Evolutionary conservation across 2,797 vertebrate species (phyloP).

Genomic region (Benthosema pterotum): DNA sequence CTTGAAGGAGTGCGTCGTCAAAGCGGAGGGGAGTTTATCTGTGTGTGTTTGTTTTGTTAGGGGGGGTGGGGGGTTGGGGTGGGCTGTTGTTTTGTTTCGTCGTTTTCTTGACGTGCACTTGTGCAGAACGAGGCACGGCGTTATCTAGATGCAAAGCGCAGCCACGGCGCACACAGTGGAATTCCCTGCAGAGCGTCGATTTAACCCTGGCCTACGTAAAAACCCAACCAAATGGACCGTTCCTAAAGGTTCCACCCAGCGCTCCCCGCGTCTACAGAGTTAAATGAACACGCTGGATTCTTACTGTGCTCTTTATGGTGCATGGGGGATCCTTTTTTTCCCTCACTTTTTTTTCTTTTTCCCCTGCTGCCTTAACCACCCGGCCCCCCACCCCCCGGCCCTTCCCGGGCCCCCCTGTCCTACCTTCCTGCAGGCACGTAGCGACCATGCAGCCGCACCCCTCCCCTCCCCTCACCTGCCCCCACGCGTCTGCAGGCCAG

Average conservation of each 20-base stretch:
- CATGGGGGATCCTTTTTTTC: conserved; percentile 41
- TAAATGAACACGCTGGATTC: too few species aligned
- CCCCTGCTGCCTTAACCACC: neutral
- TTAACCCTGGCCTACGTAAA: too few species aligned
- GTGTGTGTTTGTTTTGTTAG: conserved; percentile 33
- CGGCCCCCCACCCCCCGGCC: conserved; percentile 9
- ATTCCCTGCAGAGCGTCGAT: too few species aligned
- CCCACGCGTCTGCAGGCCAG: conserved; percentile 28
- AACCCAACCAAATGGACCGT: too few species aligned
- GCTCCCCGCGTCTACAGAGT: too few species aligned
- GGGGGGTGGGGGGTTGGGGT: neutral
- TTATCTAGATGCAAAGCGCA: conserved; percentile 47
- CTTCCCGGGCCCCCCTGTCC: conserved; percentile 32
- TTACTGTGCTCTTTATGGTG: conserved; percentile 14
- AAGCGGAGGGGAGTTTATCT: conserved; percentile 49
- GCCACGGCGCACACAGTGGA: too few species aligned
- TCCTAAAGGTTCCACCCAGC: too few species aligned
- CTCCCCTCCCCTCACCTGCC: conserved; percentile 44
- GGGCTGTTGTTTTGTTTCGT: conserved; percentile 28
- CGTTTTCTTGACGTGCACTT: conserved; percentile 42
- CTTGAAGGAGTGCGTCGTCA: conserved; percentile 25
- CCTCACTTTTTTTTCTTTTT: conserved; percentile 1
- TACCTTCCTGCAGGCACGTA: conserved; percentile 69
- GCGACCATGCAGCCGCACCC: conserved; percentile 10
- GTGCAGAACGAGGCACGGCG: conserved; percentile 30